These are phyloP conservation scores for Autographa gamma DNA, from an alignment of 2,888 invertebrate genomes.

Conservation along the genomic window DNA sequence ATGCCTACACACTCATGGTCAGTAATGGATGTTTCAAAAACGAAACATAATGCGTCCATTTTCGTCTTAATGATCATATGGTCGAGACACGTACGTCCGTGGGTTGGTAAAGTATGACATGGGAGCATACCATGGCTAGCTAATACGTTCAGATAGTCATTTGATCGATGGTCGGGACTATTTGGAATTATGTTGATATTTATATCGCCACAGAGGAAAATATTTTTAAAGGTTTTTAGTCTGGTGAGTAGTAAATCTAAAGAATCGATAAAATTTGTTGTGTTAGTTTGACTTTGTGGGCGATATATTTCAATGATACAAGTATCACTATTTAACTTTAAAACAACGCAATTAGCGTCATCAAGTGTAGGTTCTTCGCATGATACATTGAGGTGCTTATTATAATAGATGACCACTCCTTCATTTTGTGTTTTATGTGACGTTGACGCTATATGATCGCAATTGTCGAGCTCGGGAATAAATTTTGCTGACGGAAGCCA, in stretches of 20 bases:
- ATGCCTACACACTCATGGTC: not conserved
- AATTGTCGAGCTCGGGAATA: too few species aligned
- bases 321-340: not conserved
- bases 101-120: not conserved
- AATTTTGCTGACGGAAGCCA: too few species aligned
- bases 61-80: not conserved
- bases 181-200: not conserved
- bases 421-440: too few species aligned
- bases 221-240: not conserved
- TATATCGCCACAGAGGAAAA: not conserved
- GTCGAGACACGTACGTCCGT: not conserved
- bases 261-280: not conserved
- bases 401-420: too few species aligned
- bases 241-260: not conserved
- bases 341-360: too few species aligned
- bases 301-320: not conserved
- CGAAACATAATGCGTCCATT: not conserved
- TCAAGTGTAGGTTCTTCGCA: too few species aligned
- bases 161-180: not conserved
- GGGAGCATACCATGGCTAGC: not conserved
- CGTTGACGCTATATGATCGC: too few species aligned
- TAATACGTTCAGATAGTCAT: not conserved
- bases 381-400: too few species aligned
- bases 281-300: not conserved
- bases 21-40: not conserved